Percentiles rank a stretch among this genome's conserved stretches.
phyloP scores from a whole-genome alignment of 2,888 invertebrate genomes.

The Dasysyrphus albostriatus region DNA sequence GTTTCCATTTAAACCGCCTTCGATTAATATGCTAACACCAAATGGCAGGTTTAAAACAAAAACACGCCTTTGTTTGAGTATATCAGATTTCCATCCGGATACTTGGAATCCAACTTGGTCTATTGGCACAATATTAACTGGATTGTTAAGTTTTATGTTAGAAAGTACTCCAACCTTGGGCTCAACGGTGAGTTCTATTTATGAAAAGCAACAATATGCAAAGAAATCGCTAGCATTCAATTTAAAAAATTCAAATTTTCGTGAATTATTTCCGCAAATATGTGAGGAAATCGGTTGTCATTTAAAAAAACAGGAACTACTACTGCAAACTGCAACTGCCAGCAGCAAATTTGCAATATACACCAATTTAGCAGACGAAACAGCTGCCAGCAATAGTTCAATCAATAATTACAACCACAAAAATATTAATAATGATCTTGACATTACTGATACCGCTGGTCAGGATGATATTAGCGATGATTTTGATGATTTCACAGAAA shows the following conservation, averaged over 20 bases:
- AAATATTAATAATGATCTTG: constrained; percentile 17
- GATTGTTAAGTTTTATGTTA: constrained; percentile 98
- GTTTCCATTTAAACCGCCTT: constrained; percentile 98
- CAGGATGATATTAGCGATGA: constrained; percentile 1
- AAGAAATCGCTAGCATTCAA: constrained; percentile 95
- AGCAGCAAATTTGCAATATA: constrained; percentile 67
- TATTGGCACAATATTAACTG: constrained; percentile 98
- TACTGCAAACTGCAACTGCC: constrained; percentile 83
- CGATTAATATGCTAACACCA: constrained; percentile 99
- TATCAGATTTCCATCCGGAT: constrained; percentile 87
- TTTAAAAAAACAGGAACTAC: constrained; percentile 83
- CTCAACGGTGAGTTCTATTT: constrained; percentile 95
- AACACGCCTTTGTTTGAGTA: constrained; percentile 96
- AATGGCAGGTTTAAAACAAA: constrained; percentile 97
- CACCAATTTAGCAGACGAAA: constrained; percentile 78
- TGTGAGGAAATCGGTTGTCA: constrained; percentile 89
- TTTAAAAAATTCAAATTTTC: constrained; percentile 94
- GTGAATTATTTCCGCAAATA: constrained; percentile 97
- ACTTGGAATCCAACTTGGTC: constrained; percentile 99
- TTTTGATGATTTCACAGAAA: constrained; percentile 43
- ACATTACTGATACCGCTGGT: too few species aligned
- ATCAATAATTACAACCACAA: too few species aligned
- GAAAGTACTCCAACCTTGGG: constrained; percentile 98
- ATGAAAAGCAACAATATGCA: constrained; percentile 92
- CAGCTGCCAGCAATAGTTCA: constrained; percentile 68